Conservation (phyloP, 2,113 vertebrate genomes). For the Gavialis gangeticus region DNA sequence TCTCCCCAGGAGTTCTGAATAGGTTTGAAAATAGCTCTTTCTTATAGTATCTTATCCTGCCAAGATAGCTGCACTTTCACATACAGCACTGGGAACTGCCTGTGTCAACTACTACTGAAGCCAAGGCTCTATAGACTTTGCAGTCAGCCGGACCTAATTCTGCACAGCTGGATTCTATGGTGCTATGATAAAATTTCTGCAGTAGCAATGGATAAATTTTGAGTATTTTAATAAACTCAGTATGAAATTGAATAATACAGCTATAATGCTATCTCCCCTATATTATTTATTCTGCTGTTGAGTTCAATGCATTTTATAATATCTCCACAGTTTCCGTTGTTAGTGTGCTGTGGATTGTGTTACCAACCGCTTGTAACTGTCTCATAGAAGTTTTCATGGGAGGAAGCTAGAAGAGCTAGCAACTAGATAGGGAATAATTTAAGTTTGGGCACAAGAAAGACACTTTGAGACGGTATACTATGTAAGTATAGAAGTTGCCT, state of each 20-base stretch:
- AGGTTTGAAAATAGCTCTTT: background rate
- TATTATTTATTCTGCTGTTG: background rate
- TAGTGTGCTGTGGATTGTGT: background rate
- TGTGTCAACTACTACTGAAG: background rate
- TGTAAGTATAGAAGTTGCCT: background rate
- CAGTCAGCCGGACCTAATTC: background rate
- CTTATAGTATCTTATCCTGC: background rate
- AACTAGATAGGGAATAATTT: background rate
- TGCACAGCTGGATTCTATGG: background rate
- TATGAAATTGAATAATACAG: background rate
- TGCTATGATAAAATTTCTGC: background rate
- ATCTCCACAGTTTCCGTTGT: background rate
- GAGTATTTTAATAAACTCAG: background rate
- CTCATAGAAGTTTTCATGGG: background rate
- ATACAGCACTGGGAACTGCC: background rate
- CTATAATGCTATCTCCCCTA: background rate
- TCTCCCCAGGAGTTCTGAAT: background rate
- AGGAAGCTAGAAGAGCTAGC: background rate
- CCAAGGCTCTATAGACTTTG: background rate
- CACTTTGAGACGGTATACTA: background rate
- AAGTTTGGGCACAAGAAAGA: background rate
- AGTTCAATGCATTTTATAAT: background rate
- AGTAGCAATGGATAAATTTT: background rate
- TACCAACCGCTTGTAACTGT: background rate
- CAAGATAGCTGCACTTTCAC: constrained; percentile 16